phyloP scores from a whole-genome alignment of 1,140 invertebrate species.

The Lucilia sericata region DNA sequence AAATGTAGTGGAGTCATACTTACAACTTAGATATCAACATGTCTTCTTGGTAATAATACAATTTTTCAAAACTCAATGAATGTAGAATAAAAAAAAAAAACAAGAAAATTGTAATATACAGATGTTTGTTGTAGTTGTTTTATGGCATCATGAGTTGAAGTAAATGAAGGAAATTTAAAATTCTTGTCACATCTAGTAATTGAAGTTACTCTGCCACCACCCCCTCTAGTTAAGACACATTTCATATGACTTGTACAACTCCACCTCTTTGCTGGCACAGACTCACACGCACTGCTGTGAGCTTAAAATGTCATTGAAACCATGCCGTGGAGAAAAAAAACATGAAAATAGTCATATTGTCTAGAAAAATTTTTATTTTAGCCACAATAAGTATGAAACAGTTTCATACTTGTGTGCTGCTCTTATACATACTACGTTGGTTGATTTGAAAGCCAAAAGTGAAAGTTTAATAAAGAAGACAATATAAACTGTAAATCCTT shows the following conservation, averaged over 20 bases:
- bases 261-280: neutral
- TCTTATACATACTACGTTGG: neutral
- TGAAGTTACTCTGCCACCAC: constrained; percentile 14
- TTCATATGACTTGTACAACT: neutral
- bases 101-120: no score
- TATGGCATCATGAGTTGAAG: neutral
- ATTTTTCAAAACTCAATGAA: neutral
- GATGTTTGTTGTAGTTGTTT: no score
- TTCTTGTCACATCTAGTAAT: constrained; percentile 35
- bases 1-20: no score
- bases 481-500: neutral
- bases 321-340: neutral
- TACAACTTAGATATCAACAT: neutral
- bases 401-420: neutral
- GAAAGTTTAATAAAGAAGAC: constrained; percentile 4
- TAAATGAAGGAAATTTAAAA: constrained; percentile 22
- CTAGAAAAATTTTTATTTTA: neutral
- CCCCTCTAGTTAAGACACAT: neutral
- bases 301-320: neutral
- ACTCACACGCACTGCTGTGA: neutral
- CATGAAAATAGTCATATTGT: neutral
- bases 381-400: constrained; percentile 5
- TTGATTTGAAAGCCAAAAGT: neutral
- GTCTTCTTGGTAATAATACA: constrained; percentile 20
- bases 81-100: neutral